Evolutionary conservation across 2,797 vertebrate species (phyloP), one percentile per base, ranked within the genome.

Genomic region (Lepilemur ruficaudatus): DNA sequence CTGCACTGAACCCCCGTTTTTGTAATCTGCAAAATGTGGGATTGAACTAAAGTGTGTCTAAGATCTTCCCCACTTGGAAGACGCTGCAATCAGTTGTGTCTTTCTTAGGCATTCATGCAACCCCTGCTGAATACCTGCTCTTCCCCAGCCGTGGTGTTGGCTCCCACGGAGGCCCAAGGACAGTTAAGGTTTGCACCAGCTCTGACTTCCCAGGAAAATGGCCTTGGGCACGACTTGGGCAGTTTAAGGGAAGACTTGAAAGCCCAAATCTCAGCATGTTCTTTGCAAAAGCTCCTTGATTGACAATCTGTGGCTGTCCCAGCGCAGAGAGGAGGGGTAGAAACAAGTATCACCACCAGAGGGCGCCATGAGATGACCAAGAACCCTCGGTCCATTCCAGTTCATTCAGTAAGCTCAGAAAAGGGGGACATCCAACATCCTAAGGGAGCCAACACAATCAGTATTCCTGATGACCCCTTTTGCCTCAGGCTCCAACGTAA

Each of bases 231-330:
- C 28, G n/a, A 14, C 41, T 12, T 12, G 50, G 28, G 30, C 41
- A 23, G 41, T 55, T 87, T 25, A 57, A 14, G 86, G 46, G 50
- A 79, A 78, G n/a, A 87, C 79, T 65, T 43, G 30, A 43, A 93
- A 86, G 23, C 48, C 8, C 80, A 38, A 50, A 61, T 38, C 52
- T 52, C 14, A 79, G 55, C 23, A 2, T 4, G 5, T 65, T 86
- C 43, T 75, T 67, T 30, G 41, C 76, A 43, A 65, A 9, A 8
- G 38, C 48, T 38, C 20, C 18, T 63, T 61, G 30, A 70, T 79
- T 59, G 81, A 55, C 50, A 28, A 22, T 61, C 32, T 23, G 38
- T 6, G 69, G 32, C 32, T n/a, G 11, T 15, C 7, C 22, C 1
- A 2, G 17, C 23, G 0, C 28, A 12, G 14, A 18, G 13, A 18